Evolutionary conservation across 2,888 invertebrate genomes (phyloP), one percentile per base, ranked within the genome.

Genomic region (Cephalotes varians): DNA sequence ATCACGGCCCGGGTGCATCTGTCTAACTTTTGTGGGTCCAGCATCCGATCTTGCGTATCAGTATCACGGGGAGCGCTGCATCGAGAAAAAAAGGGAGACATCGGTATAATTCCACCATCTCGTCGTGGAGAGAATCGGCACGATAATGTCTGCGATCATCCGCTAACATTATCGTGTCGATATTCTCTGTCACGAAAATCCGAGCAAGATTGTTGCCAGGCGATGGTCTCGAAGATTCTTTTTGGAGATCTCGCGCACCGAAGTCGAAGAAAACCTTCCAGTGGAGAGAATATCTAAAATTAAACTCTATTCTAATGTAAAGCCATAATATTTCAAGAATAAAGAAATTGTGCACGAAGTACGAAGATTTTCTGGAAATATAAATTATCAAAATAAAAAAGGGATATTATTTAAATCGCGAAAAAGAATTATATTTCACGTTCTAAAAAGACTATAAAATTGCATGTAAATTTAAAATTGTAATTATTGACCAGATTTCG

Each of bases 1-100:
- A 91, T 91, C 74, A 51, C n/a, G 72, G 85, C 74, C 86, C 88
- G 87, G 91, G 90, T 91, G 91, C 91, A 91, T 91, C 91, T 88
- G 88, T 87, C 91, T 89, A 90, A 88, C 74, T 87, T 87, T 82
- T 79, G 83, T 80, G 49, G 47, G 60, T 82, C 87, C 85, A 90
- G 82, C 79, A 60, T 64, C 44, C 69, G 77, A 88, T 80, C 54
- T 62, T 49, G 47, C 34, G 56, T 40, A 81, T 69, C 71, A 54
- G 31, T 34, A 31, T 40, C 31, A 54, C 28, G 44, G 15, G 40
- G 18, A 28, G 37, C 67, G 69, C 54, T 89, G 86, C 89, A 87
- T 77, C 83, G 73, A 60, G 79, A 76, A 82, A 69, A 79, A 80
- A 28, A 65, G 51, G 25, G 37, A 44, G 12, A 44, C 47, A 51